Percentiles rank a stretch among this genome's conserved stretches.
These are phyloP conservation scores for Panagrolaimus sp. DNA, from an alignment of 1,140 invertebrate genomes.

Conservation along the genomic window DNA sequence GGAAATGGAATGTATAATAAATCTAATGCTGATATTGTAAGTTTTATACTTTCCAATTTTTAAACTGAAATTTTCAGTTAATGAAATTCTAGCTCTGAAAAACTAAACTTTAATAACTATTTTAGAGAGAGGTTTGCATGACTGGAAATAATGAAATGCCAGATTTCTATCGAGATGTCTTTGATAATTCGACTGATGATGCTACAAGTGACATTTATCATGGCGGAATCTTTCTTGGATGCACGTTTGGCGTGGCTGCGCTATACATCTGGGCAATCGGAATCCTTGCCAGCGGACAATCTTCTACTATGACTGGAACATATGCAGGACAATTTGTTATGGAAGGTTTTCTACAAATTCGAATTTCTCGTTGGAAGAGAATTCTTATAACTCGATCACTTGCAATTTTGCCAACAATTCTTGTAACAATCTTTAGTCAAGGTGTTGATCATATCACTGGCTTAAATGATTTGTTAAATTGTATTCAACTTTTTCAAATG, in stretches of 20 bases:
- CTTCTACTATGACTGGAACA: slow-evolving; percentile 73
- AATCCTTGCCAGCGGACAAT: slow-evolving; percentile 78
- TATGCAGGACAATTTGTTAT: slow-evolving; percentile 18
- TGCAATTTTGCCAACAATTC: slow-evolving; percentile 77
- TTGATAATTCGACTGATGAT: slow-evolving; percentile 37
- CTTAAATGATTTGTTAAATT: slow-evolving; percentile 82
- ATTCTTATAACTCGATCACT: slow-evolving; percentile 75
- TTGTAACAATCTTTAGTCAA: slow-evolving; percentile 63
- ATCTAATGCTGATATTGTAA: slow-evolving; percentile 68
- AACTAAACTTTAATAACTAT: background rate
- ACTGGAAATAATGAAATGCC: background rate
- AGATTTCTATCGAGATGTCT: slow-evolving; percentile 17
- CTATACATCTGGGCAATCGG: slow-evolving; percentile 82
- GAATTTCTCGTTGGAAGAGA: slow-evolving; percentile 78
- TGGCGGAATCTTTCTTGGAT: slow-evolving; percentile 66
- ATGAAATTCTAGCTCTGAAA: no score
- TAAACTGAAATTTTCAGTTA: no score
- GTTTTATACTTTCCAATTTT: no score
- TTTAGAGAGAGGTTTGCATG: slow-evolving; percentile 22
- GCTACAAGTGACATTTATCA: slow-evolving; percentile 59
- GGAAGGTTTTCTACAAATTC: slow-evolving; percentile 73
- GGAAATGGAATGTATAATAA: slow-evolving; percentile 73
- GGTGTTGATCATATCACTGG: slow-evolving; percentile 63
- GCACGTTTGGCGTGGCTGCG: slow-evolving; percentile 70
- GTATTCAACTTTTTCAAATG: slow-evolving; percentile 56